phyloP scores from a whole-genome alignment of 2,113 vertebrate species.

The Cnemophilus loriae region DNA sequence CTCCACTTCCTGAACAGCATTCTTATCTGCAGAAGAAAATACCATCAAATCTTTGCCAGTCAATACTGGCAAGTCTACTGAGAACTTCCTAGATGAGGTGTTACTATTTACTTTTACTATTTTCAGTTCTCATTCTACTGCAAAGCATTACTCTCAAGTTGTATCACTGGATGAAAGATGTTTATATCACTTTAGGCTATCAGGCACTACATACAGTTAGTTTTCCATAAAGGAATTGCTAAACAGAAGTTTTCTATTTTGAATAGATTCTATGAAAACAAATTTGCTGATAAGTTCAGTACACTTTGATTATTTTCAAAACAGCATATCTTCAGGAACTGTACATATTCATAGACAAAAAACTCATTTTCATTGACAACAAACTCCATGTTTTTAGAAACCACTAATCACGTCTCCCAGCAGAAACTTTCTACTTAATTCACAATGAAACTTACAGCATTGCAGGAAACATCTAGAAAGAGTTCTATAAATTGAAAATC shows the following conservation, averaged over 20 bases:
- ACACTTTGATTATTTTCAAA: not conserved
- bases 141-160: not conserved
- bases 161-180: not conserved
- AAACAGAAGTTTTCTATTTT: not conserved
- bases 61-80: not conserved
- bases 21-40: constrained; percentile 74
- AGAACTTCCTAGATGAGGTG: not conserved
- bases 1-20: constrained; percentile 68
- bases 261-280: not conserved
- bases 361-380: not conserved
- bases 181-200: not conserved
- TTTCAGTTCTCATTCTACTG: not conserved
- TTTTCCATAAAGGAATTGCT: not conserved
- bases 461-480: not conserved
- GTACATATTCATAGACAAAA: not conserved
- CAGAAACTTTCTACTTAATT: not conserved
- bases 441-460: not conserved
- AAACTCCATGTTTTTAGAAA: not conserved
- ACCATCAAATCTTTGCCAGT: not conserved
- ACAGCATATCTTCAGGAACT: not conserved
- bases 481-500: not conserved
- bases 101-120: not conserved
- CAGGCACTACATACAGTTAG: rapidly evolving
- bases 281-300: not conserved
- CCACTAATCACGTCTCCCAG: not conserved